phyloP scores from a whole-genome alignment of 2,888 invertebrate genomes.

The Orchestes rusci region DNA sequence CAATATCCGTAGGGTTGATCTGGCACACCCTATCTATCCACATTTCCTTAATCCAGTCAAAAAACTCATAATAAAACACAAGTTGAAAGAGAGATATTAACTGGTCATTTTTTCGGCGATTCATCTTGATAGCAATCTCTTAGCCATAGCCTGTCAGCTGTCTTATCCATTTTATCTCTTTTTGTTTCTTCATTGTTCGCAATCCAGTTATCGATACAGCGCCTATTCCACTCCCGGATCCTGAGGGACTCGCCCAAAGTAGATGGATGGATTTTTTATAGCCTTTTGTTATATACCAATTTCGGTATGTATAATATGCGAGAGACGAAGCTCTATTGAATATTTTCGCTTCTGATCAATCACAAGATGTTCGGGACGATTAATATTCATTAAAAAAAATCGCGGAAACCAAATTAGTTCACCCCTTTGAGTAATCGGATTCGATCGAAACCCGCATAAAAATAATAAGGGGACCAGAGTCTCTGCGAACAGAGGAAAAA shows the following conservation, averaged over 20 bases:
- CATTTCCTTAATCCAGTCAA: no score
- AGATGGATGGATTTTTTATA: slow-evolving; percentile 45
- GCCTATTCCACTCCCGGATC: slow-evolving; percentile 33
- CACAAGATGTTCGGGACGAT: not conserved
- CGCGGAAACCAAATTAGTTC: not conserved
- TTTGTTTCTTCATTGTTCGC: slow-evolving; percentile 47
- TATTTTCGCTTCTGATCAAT: not conserved
- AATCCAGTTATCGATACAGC: slow-evolving; percentile 45
- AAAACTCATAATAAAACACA: no score
- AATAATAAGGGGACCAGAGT: slow-evolving; percentile 15
- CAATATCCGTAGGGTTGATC: no score
- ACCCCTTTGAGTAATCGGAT: slow-evolving; percentile 10
- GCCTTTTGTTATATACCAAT: slow-evolving; percentile 32
- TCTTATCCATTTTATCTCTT: slow-evolving; percentile 43
- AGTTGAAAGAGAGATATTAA: slow-evolving; percentile 16
- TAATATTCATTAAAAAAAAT: slow-evolving; percentile 16
- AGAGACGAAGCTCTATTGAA: no score
- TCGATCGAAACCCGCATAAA: slow-evolving; percentile 1
- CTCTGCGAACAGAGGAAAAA: slow-evolving; percentile 18
- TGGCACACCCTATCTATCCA: no score
- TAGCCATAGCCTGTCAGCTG: slow-evolving; percentile 44
- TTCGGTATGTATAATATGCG: slow-evolving; percentile 7
- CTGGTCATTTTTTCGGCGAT: slow-evolving; percentile 37
- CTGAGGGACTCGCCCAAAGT: slow-evolving; percentile 37
- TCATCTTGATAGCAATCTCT: slow-evolving; percentile 43